Percentiles rank a stretch among this genome's conserved stretches.
Evolutionary conservation across 2,888 invertebrate species (phyloP).

Genomic region (Athetis lepigone): DNA sequence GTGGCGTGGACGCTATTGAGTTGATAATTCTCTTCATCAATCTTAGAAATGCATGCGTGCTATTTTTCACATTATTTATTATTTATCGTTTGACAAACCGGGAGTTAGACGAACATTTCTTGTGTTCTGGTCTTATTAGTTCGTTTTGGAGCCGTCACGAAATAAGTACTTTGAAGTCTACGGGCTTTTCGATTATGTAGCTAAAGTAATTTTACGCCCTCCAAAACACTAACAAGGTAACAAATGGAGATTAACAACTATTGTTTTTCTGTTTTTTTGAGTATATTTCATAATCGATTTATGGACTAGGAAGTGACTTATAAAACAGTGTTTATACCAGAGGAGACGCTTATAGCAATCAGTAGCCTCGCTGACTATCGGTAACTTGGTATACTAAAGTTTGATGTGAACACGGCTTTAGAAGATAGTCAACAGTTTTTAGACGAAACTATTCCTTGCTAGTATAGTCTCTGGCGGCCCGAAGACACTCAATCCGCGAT

Average conservation of each 20-base stretch:
- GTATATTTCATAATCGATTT: background rate
- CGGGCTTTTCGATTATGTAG: background rate
- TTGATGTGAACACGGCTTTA: too few relatives aligned
- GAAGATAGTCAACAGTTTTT: background rate
- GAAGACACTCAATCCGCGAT: too few relatives aligned
- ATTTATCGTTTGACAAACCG: too few relatives aligned
- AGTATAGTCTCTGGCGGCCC: background rate
- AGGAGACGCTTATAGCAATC: too few relatives aligned
- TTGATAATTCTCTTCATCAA: too few relatives aligned
- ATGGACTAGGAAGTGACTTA: background rate
- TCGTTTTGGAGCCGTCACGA: background rate
- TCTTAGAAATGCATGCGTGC: too few relatives aligned
- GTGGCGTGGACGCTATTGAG: too few relatives aligned
- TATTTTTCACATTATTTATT: too few relatives aligned
- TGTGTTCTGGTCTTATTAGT: background rate
- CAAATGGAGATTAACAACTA: background rate
- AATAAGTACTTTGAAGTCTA: background rate
- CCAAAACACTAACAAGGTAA: background rate
- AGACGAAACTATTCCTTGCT: background rate
- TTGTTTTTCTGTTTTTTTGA: background rate
- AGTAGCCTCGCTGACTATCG: too few relatives aligned
- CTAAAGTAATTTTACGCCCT: background rate
- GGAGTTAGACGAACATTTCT: too few relatives aligned
- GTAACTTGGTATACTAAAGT: too few relatives aligned
- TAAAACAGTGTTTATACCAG: too few relatives aligned